These are phyloP conservation scores for Pararge aegeria DNA, from an alignment of 1,140 invertebrate species.

Conservation along the genomic window DNA sequence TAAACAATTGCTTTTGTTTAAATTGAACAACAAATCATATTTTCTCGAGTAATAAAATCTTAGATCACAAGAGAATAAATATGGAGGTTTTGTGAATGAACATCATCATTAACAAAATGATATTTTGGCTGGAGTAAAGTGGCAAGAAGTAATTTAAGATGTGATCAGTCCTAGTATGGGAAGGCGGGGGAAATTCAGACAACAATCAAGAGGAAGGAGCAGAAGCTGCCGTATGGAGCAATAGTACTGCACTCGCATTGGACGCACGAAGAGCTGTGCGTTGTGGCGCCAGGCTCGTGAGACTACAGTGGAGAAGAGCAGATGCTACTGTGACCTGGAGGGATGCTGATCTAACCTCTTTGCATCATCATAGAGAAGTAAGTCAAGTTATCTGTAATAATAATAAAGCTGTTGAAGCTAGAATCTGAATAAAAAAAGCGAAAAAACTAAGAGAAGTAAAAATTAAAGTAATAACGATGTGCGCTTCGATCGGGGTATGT, in stretches of 20 bases:
- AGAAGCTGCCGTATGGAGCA: slow-evolving; percentile 67
- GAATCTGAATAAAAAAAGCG: too few relatives aligned
- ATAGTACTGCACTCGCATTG: slow-evolving; percentile 58
- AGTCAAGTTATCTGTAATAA: background rate
- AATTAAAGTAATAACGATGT: background rate
- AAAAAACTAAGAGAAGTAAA: background rate
- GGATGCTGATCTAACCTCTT: slow-evolving; percentile 62
- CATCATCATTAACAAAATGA: too few relatives aligned
- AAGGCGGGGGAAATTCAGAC: slow-evolving; percentile 57
- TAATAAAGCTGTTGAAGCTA: background rate
- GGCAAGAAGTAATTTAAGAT: background rate
- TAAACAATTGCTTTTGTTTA: too few relatives aligned
- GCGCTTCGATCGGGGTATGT: too few relatives aligned
- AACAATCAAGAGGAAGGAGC: slow-evolving; percentile 46
- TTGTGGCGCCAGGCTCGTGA: slow-evolving; percentile 60
- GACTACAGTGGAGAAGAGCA: slow-evolving; percentile 63
- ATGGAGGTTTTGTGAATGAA: background rate
- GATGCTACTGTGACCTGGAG: slow-evolving; percentile 46
- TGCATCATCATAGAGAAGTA: slow-evolving; percentile 70
- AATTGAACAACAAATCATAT: too few relatives aligned
- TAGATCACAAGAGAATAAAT: too few relatives aligned
- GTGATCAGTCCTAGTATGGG: slow-evolving; percentile 68
- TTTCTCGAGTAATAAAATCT: too few relatives aligned
- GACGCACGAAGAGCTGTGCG: slow-evolving; percentile 64
- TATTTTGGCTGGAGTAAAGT: too few relatives aligned